Base-by-base conservation (phyloP, 2,797 vertebrate species). In the Otolemur crassicaudatus region DNA sequence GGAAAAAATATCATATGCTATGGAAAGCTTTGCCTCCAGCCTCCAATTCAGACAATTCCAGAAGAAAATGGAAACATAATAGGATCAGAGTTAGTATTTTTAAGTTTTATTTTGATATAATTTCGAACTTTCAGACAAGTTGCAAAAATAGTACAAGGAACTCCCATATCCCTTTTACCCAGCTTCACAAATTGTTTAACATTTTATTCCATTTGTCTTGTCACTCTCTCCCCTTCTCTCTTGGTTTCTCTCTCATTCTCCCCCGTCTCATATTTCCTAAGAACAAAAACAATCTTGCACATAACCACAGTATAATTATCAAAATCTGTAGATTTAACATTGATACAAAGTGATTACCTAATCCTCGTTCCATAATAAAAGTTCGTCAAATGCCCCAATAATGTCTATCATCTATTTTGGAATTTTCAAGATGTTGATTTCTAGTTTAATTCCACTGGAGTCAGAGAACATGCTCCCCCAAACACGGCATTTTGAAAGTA, bases 71-170 rank as follows among this genome's bases (percentile, higher is more conserved):
- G 16, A 80, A 37, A 56, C 53, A 80, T 58, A 80, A 80, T 27
- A 80, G 29, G 58, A 56, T 23, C 61, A 46, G 53, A 83, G 17
- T 43, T 40, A 40, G 53, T 4, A 23, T 76, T 79, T 58, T 11
- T 65, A 29, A 27, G 29, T 8, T 53, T 56, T 43, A 91, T 65
- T 72, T 79, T 76, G 40, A 37, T 77, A 22, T 3, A 56, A 83
- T 49, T 79, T 90, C 43, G n/a, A 91, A 75, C 40, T 34, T 29
- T 40, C 58, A 89, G 22, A 77, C 70, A 85, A 61, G 31, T 16
- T 63, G 70, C 34, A 65, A 90, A 84, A 70, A 84, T 25, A 81
- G 53, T 27, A 46, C 10, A 60, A 81, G 61, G 80, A 72, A 70
- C 46, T 90, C 46, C n/a, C 22, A 9, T 37, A 4, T 43, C 46